Percentiles rank a stretch among this genome's conserved stretches.
phyloP scores from a whole-genome alignment of 2,888 invertebrate species.

The Cloeon dipterum region DNA sequence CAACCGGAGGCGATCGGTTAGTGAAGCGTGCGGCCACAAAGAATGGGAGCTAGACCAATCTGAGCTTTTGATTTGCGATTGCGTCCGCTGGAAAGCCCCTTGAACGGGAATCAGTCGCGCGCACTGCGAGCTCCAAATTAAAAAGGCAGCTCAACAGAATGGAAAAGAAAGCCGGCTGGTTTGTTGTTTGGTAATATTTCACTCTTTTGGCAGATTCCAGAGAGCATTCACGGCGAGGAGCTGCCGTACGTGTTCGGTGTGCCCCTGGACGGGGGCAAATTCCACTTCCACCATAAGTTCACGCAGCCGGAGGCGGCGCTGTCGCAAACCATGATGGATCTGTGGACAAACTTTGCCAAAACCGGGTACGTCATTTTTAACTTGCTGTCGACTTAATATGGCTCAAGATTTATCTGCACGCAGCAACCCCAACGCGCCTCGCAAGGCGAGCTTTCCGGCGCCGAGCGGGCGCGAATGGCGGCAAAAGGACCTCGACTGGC shows the following conservation, averaged over 20 bases:
- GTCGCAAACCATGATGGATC: conserved; percentile 67
- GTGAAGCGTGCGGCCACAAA: too few species aligned
- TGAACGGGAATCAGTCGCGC: too few species aligned
- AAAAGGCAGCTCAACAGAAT: too few species aligned
- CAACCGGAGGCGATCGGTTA: too few species aligned
- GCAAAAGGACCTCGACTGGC: conserved; percentile 57
- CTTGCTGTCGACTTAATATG: neutral
- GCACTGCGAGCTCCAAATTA: too few species aligned
- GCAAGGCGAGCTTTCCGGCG: conserved; percentile 36
- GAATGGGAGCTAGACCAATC: too few species aligned
- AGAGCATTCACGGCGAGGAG: conserved; percentile 55
- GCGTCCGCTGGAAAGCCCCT: too few species aligned
- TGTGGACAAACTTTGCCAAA: conserved; percentile 79
- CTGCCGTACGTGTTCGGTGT: conserved; percentile 70
- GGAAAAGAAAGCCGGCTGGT: too few species aligned
- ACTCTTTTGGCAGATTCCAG: neutral
- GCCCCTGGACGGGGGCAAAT: conserved; percentile 47
- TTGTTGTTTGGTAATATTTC: too few species aligned
- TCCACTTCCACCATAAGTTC: conserved; percentile 36
- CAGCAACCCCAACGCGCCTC: conserved; percentile 57
- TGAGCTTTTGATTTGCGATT: too few species aligned
- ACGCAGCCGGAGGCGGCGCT: conserved; percentile 53
- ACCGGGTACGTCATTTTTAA: conserved; percentile 40
- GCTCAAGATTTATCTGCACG: conserved; percentile 4
- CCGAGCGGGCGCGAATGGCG: conserved; percentile 40